These are phyloP conservation scores for Tetranychus truncatus DNA, from an alignment of 2,888 invertebrate species.

Conservation along the genomic window DNA sequence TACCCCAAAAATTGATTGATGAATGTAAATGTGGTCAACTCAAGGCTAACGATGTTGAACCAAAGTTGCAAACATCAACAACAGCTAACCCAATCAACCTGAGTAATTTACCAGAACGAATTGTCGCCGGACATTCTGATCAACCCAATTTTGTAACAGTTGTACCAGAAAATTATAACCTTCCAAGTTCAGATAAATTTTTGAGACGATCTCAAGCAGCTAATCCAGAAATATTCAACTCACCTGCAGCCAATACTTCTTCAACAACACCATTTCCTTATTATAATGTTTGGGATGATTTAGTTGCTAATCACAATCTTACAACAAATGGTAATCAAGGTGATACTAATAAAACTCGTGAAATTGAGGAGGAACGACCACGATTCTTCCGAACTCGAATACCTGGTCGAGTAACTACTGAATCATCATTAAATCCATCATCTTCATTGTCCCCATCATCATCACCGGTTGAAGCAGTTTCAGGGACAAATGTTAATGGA, in stretches of 20 bases:
- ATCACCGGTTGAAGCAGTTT: background rate
- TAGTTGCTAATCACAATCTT: conserved; percentile 7
- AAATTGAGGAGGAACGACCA: background rate
- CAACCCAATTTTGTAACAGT: background rate
- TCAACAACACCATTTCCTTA: conserved; percentile 10
- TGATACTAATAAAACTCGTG: background rate
- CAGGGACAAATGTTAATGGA: background rate
- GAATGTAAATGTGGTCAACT: conserved; percentile 20
- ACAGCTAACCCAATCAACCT: background rate
- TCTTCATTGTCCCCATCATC: background rate
- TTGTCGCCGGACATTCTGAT: background rate
- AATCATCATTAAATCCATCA: conserved; percentile 3
- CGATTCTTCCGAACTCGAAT: conserved; percentile 2
- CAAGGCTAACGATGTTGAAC: background rate
- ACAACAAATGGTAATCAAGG: background rate
- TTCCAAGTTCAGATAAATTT: background rate
- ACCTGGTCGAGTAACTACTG: background rate
- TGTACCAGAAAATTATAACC: background rate
- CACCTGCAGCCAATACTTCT: background rate
- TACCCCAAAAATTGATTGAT: conserved; percentile 27
- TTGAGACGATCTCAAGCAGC: background rate
- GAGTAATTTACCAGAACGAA: background rate
- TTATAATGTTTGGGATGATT: conserved; percentile 10
- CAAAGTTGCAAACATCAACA: background rate
- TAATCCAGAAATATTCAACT: background rate